phyloP scores from a whole-genome alignment of 2,797 vertebrate species.

The Tenualosa ilisha region DNA sequence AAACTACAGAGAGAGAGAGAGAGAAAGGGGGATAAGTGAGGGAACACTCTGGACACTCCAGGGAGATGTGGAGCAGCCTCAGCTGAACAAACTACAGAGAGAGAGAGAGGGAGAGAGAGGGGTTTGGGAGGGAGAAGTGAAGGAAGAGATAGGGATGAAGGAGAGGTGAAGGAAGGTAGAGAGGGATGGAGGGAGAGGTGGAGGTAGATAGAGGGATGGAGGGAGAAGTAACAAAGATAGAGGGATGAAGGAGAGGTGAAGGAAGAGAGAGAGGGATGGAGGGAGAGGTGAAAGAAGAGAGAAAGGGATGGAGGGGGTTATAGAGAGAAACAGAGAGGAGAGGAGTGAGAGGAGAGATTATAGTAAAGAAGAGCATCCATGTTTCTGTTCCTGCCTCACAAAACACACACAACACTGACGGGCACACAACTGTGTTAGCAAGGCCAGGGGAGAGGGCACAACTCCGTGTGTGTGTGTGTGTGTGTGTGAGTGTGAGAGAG shows the following conservation, averaged over 20 bases:
- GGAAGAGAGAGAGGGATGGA: conserved; percentile 23
- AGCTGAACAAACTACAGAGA: too few species aligned
- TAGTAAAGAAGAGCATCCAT: too few species aligned
- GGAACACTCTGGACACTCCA: too few species aligned
- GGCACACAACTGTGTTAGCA: neutral
- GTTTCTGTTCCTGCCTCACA: too few species aligned
- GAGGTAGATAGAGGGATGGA: conserved; percentile 35
- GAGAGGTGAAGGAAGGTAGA: conserved; percentile 29
- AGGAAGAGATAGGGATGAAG: neutral
- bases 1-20: neutral
- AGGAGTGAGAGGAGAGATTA: too few species aligned
- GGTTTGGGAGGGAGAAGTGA: neutral
- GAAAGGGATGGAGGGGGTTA: neutral
- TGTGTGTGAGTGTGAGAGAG: neutral
- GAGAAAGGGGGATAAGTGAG: neutral
- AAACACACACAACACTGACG: too few species aligned
- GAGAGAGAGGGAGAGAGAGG: neutral
- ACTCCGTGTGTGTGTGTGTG: neutral
- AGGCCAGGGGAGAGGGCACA: too few species aligned
- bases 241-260: conserved; percentile 7
- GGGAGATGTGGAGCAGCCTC: too few species aligned
- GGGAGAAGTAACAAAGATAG: neutral
- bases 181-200: neutral
- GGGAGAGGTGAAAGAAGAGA: neutral
- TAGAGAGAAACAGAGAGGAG: too few species aligned